A percentile compares a stretch with the other conserved stretches of the same genome.
phyloP scores from a whole-genome alignment of 92 coral and sea anemone genomes.

The Epizoanthus stellaris region DNA sequence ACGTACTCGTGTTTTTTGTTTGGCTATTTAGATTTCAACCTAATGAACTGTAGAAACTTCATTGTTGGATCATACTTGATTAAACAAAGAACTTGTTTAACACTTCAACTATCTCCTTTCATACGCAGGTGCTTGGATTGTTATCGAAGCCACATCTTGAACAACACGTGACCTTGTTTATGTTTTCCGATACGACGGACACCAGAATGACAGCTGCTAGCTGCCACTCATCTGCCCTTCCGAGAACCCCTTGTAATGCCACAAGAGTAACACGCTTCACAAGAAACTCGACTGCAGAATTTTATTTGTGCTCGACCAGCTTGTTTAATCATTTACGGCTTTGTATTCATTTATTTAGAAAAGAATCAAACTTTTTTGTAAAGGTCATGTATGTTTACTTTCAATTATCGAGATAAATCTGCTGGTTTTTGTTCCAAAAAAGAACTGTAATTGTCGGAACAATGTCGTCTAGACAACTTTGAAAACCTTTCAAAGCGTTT shows the following conservation, averaged over 20 bases:
- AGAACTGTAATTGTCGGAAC: conserved; percentile 31
- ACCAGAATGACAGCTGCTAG: conserved; percentile 44
- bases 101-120: conserved; percentile 23
- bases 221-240: conserved; percentile 43
- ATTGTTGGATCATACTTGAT: conserved; percentile 37
- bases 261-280: conserved; percentile 24
- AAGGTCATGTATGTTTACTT: conserved; percentile 42
- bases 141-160: conserved; percentile 8
- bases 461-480: conserved; percentile 2
- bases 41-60: not conserved
- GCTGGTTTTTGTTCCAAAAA: conserved; percentile 12
- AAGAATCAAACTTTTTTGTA: conserved; percentile 10
- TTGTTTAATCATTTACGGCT: not conserved
- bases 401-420: conserved; percentile 17
- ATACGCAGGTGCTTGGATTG: conserved; percentile 33
- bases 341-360: conserved; percentile 23
- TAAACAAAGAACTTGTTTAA: conserved; percentile 48
- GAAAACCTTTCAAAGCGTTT: conserved; percentile 1
- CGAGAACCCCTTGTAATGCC: conserved; percentile 34
- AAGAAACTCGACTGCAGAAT: conserved; percentile 5
- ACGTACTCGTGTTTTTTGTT: conserved; percentile 10
- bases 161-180: conserved; percentile 44
- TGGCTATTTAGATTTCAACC: not conserved
- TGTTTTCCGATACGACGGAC: not conserved
- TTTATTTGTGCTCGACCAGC: not conserved